Evolutionary conservation across 1,140 invertebrate genomes (phyloP), one percentile per base, ranked within the genome.

Genomic region (Stegodyphus mimosarum): DNA sequence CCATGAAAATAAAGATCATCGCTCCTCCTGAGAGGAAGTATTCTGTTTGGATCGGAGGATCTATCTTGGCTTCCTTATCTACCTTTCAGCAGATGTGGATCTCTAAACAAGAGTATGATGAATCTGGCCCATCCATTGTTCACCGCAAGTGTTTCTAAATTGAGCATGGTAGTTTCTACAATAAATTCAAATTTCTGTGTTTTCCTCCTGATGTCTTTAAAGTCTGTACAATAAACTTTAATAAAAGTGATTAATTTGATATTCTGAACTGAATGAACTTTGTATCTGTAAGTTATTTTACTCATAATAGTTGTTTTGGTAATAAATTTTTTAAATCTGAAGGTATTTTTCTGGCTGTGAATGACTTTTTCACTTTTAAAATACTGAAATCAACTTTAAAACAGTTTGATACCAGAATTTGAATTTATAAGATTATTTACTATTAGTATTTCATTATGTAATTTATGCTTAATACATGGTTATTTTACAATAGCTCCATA

Each of bases 31-130:
- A 97, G 90, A 94, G 96, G 91, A 96, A 97, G 90, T 96, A 97
- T 92, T 96, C 95, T 91, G 95, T 96, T 90, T 96, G 95, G 95
- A 96, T 96, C 88, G 92, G 92, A 71, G 95, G 95, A 87, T 91
- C 90, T 6, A 91, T 91, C 88, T 87, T 91, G 72, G 91, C 90
- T 73, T 91, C 91, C 67, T 88, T 91, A 52, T 95, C 95, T 89
- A 91, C 91, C 86, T 92, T 92, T 89, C 91, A 92, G 87, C 90
- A 91, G 88, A 92, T 91, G 91, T 92, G 91, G 91, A 91, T 91
- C 88, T 90, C 89, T 75, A 91, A 92, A 86, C 90, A 91, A 87
- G 91, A 92, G 87, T 92, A 92, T 86, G 90, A 92, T 75, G 91
- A 92, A 85, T 90, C 89, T 73, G 91, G 91, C 11, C 90, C 91